Evolutionary conservation across 2,888 invertebrate genomes (phyloP).

Genomic region (Belgica antarctica): DNA sequence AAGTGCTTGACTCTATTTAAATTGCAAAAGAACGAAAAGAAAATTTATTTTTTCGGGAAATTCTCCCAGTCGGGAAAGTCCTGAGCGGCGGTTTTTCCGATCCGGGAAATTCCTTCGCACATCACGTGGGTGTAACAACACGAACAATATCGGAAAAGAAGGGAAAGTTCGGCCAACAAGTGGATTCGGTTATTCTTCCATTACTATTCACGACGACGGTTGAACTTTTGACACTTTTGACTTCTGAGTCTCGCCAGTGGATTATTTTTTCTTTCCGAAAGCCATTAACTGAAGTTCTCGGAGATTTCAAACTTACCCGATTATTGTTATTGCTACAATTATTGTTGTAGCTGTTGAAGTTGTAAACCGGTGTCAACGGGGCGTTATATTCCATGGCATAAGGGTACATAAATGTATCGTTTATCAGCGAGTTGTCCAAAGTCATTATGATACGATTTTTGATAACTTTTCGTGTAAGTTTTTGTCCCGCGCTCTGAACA

Average conservation of each 20-base stretch:
- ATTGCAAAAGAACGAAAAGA: slow-evolving; percentile 5
- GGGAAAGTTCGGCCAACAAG: slow-evolving; percentile 7
- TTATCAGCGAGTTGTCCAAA: slow-evolving; percentile 35
- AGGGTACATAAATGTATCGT: slow-evolving; percentile 35
- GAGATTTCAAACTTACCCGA: slow-evolving; percentile 17
- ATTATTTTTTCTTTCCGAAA: too few relatives aligned
- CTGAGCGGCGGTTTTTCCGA: background rate
- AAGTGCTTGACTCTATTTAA: background rate
- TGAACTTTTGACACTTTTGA: background rate
- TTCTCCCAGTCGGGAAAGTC: background rate
- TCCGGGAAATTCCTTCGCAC: slow-evolving; percentile 15
- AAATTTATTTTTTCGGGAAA: background rate
- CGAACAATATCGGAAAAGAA: too few relatives aligned
- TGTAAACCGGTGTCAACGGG: slow-evolving; percentile 54
- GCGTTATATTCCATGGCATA: slow-evolving; percentile 47
- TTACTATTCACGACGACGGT: slow-evolving; percentile 3
- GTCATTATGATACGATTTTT: slow-evolving; percentile 20
- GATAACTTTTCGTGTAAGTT: background rate
- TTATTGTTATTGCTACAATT: background rate
- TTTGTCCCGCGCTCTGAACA: too few relatives aligned
- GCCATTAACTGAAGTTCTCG: background rate
- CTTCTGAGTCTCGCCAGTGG: background rate
- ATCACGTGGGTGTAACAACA: background rate
- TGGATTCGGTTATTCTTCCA: background rate
- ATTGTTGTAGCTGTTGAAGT: slow-evolving; percentile 45